These are phyloP conservation scores for Lycorma delicatula DNA, from an alignment of 1,140 invertebrate species.

Conservation along the genomic window DNA sequence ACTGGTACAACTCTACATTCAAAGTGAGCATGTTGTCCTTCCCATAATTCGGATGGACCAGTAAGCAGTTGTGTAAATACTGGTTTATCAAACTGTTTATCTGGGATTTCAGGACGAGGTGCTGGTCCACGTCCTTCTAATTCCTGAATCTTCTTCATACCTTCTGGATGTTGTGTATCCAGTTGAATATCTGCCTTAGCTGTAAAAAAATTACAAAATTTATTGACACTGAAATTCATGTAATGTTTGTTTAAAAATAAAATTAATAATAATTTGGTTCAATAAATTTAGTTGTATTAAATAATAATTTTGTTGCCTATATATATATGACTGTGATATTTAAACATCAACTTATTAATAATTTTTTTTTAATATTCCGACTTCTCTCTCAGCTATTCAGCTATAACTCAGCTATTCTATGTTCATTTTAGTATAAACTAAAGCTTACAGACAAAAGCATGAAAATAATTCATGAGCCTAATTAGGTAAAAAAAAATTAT, in stretches of 20 bases:
- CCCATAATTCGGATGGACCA: conserved; percentile 84
- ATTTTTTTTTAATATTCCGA: no score
- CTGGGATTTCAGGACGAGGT: conserved; percentile 56
- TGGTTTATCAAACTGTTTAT: conserved; percentile 79
- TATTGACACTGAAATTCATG: not conserved
- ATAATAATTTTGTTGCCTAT: no score
- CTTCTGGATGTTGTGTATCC: conserved; percentile 91
- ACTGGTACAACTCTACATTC: conserved; percentile 93
- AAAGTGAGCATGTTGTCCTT: conserved; percentile 91
- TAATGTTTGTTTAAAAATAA: not conserved
- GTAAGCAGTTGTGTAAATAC: conserved; percentile 85
- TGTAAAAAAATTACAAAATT: conserved; percentile 40
- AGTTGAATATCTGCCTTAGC: conserved; percentile 81
- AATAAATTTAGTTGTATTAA: not conserved
- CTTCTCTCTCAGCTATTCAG: no score
- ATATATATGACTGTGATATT: no score
- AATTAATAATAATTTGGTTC: not conserved
- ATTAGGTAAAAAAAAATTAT: no score
- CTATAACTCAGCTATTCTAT: no score
- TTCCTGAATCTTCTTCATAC: conserved; percentile 81
- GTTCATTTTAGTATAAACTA: no score
- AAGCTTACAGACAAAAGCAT: no score
- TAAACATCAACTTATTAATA: no score
- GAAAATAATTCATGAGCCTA: no score
- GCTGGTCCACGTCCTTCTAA: conserved; percentile 68